A percentile compares a stretch with the other conserved stretches of the same genome.
Conservation (phyloP, 1,140 invertebrate genomes). For the Pomacea maculata region DNA sequence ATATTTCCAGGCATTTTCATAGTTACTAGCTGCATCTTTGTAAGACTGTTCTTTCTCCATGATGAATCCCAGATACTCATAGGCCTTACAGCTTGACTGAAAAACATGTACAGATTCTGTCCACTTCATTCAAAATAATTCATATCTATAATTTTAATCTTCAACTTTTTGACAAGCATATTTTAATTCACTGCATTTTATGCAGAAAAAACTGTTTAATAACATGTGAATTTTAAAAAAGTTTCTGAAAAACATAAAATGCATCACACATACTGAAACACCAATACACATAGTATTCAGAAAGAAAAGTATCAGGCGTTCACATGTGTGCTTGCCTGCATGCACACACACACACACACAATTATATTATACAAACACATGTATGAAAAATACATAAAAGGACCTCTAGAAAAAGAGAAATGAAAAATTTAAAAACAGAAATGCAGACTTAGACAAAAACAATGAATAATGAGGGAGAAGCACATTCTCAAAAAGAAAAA, state of each 20-base stretch:
- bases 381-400: background rate
- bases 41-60: constrained; percentile 93
- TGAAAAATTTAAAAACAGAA: no score
- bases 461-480: background rate
- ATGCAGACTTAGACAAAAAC: no score
- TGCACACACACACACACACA: constrained; percentile 5
- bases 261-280: no score
- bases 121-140: background rate
- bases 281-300: no score
- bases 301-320: no score
- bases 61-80: constrained; percentile 87
- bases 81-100: constrained; percentile 85
- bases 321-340: background rate
- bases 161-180: background rate
- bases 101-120: constrained; percentile 18
- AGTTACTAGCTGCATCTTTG: constrained; percentile 84
- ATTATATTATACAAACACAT: background rate
- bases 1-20: constrained; percentile 86
- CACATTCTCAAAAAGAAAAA: no score
- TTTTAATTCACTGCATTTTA: background rate
- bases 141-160: background rate
- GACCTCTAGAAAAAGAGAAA: background rate
- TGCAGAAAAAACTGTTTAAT: background rate
- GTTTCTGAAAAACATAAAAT: no score
- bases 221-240: background rate